These are phyloP conservation scores for Ondatra zibethicus DNA, from an alignment of 2,113 vertebrate genomes.

Conservation along the genomic window DNA sequence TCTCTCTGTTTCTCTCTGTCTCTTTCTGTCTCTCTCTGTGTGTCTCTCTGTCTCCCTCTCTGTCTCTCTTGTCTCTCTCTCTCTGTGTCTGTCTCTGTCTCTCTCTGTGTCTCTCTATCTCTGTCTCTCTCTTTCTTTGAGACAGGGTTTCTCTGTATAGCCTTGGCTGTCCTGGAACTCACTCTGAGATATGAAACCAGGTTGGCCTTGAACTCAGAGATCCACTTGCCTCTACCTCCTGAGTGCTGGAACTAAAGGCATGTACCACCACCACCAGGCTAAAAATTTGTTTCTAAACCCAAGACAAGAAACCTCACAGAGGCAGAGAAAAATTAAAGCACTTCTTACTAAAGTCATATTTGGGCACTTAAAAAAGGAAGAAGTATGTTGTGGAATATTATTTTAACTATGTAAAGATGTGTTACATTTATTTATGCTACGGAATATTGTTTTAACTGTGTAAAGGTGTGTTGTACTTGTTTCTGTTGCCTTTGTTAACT, in stretches of 20 bases:
- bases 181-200: no score
- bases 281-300: neutral
- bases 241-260: no score
- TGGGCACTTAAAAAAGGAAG: conserved; percentile 42
- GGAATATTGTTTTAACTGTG: neutral
- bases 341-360: conserved; percentile 1
- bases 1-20: neutral
- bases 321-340: conserved; percentile 2
- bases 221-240: no score
- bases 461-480: neutral
- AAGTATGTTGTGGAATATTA: neutral
- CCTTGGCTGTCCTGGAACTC: no score
- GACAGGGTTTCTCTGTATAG: no score
- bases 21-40: neutral
- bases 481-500: neutral
- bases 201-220: no score
- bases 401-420: neutral
- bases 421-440: neutral
- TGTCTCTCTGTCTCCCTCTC: no score
- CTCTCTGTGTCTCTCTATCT: no score
- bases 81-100: no score
- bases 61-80: neutral
- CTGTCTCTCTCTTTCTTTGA: no score
- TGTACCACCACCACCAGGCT: no score
- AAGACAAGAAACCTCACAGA: neutral